phyloP scores from a whole-genome alignment of 35 echinoderm and acorn worm species.

The Ophiothrix spiculata region DNA sequence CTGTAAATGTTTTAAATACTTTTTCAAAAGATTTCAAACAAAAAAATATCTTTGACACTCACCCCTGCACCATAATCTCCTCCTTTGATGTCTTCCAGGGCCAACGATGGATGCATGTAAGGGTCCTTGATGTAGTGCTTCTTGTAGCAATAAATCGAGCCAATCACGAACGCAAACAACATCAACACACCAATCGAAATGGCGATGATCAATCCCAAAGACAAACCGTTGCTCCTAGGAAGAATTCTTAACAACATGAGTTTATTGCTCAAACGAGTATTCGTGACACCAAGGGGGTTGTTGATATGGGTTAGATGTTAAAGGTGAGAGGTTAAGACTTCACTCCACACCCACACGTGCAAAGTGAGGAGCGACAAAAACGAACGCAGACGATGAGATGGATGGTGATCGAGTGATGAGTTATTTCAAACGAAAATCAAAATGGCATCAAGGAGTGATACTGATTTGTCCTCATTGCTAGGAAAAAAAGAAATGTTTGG shows the following conservation, averaged over 20 bases:
- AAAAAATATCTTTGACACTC: conserved; percentile 24
- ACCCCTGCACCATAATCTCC: conserved; percentile 51
- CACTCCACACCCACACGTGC: background rate
- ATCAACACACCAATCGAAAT: background rate
- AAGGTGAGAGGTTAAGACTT: background rate
- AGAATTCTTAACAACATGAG: background rate
- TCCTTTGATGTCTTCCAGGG: conserved; percentile 54
- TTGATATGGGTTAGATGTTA: background rate
- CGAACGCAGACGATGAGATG: background rate
- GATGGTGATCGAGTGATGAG: background rate
- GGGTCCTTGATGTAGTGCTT: background rate
- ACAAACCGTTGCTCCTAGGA: background rate
- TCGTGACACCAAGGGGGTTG: conserved; percentile 3
- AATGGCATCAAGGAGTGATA: too few species aligned
- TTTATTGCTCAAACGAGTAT: conserved; percentile 7
- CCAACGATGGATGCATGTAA: conserved; percentile 44
- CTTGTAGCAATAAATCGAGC: conserved; percentile 17
- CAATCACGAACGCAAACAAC: conserved; percentile 22
- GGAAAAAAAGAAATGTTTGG: too few species aligned
- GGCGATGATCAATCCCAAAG: background rate
- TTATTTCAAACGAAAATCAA: too few species aligned
- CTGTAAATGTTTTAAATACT: too few species aligned
- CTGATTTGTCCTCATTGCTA: too few species aligned
- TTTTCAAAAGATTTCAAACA: too few species aligned
- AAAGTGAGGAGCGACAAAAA: background rate